Evolutionary conservation across 2,888 invertebrate genomes (phyloP).

Genomic region (Eupelmus urozonus): DNA sequence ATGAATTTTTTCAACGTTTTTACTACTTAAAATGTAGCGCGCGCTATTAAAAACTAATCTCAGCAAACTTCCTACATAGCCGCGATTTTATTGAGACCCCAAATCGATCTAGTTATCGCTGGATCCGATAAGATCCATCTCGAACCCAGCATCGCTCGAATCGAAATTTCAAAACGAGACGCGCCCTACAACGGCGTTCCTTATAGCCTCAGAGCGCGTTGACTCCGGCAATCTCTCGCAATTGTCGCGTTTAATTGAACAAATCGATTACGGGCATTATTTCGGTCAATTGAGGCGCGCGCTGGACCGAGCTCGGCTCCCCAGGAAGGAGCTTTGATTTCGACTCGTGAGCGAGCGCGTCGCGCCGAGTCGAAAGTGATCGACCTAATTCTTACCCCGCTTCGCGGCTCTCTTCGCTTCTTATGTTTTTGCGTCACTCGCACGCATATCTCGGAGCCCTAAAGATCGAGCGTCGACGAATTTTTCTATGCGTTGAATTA

Average conservation of each 20-base stretch:
- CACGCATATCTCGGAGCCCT: background rate
- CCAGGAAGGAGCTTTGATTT: constrained; percentile 21
- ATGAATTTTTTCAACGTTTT: too few species aligned
- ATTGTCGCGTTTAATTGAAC: constrained; percentile 31
- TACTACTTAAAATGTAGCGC: too few species aligned
- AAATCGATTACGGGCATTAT: constrained; percentile 40
- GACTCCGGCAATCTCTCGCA: background rate
- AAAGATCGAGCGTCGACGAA: background rate
- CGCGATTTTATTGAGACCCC: too few species aligned
- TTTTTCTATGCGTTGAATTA: constrained; percentile 18
- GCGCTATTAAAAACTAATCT: too few species aligned
- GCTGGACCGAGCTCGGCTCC: background rate
- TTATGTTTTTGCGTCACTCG: constrained; percentile 15
- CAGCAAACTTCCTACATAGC: too few species aligned
- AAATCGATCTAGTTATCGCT: too few species aligned
- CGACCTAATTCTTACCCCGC: constrained; percentile 39
- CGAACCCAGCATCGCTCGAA: too few species aligned
- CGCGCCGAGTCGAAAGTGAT: constrained; percentile 22
- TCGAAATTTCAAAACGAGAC: too few species aligned
- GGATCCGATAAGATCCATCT: too few species aligned
- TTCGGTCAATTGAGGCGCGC: constrained; percentile 15
- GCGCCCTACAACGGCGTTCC: too few species aligned
- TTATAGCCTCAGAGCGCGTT: too few species aligned
- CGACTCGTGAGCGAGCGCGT: too few species aligned
- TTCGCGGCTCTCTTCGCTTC: background rate